These are phyloP conservation scores for Chesias legatella DNA, from an alignment of 2,888 invertebrate genomes.

Conservation along the genomic window DNA sequence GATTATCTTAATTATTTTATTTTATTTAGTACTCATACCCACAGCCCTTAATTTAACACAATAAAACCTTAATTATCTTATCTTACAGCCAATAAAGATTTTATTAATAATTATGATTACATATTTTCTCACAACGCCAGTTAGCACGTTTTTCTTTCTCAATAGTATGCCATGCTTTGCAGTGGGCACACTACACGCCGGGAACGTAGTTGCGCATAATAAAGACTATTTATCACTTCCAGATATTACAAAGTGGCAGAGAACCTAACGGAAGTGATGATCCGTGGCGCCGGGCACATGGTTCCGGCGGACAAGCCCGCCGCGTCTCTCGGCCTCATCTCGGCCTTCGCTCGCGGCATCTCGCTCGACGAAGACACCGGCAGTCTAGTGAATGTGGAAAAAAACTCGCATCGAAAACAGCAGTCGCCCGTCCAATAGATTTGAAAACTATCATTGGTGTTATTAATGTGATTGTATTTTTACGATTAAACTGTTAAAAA, in stretches of 20 bases:
- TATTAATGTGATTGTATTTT: constrained; percentile 1
- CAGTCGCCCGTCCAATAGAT: constrained; percentile 41
- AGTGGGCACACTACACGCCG: too few species aligned
- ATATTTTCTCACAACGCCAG: too few species aligned
- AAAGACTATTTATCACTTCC: neutral
- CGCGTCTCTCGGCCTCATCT: constrained; percentile 80
- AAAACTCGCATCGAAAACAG: constrained; percentile 49
- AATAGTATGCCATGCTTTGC: too few species aligned
- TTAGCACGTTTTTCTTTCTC: too few species aligned
- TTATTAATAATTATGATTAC: too few species aligned
- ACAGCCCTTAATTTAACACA: too few species aligned
- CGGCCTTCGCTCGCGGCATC: constrained; percentile 78
- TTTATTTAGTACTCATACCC: too few species aligned
- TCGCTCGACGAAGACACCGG: constrained; percentile 57
- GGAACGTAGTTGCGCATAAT: too few species aligned
- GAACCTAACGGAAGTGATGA: constrained; percentile 81
- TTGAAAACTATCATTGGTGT: neutral
- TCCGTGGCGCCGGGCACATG: constrained; percentile 84
- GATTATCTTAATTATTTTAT: too few species aligned
- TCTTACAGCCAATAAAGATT: too few species aligned
- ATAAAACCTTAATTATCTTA: too few species aligned
- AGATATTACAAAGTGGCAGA: constrained; percentile 80
- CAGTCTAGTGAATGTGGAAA: constrained; percentile 49
- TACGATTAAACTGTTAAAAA: too few species aligned
- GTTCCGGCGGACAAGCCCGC: constrained; percentile 83